Conservation (phyloP, 2,113 vertebrate species). For the Pteruthius melanotis region DNA sequence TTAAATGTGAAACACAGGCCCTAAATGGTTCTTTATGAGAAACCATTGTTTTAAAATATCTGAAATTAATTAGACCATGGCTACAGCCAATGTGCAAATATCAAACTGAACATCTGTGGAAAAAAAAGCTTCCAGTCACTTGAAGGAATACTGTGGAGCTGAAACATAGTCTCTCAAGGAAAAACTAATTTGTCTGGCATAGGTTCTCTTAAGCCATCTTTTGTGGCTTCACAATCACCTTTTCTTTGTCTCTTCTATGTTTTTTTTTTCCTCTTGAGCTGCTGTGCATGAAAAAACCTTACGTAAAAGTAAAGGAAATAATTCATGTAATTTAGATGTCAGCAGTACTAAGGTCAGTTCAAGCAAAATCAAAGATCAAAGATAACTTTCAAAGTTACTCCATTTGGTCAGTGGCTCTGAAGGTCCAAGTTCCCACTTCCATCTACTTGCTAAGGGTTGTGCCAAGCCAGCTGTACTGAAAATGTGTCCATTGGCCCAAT, state of each 20-base stretch:
- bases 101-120: slow-evolving; percentile 43
- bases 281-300: background rate
- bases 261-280: background rate
- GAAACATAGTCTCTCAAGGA: slow-evolving; percentile 11
- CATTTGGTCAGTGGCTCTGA: background rate
- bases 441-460: background rate
- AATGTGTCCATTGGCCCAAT: background rate
- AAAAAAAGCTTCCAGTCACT: background rate
- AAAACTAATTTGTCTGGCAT: background rate
- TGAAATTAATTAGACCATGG: slow-evolving; percentile 49
- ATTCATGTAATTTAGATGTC: background rate
- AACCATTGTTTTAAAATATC: slow-evolving; percentile 57
- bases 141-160: background rate
- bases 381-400: background rate
- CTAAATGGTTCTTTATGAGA: slow-evolving; percentile 35
- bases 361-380: background rate
- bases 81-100: slow-evolving; percentile 33
- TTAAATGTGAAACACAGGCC: slow-evolving; percentile 33
- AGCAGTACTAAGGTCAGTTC: background rate
- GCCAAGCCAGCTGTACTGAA: background rate
- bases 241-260: background rate
- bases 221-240: background rate
- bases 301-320: background rate
- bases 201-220: background rate
- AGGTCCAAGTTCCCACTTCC: background rate